Base-by-base conservation (phyloP, 2,888 invertebrate species). In the Parascotia fuliginaria region DNA sequence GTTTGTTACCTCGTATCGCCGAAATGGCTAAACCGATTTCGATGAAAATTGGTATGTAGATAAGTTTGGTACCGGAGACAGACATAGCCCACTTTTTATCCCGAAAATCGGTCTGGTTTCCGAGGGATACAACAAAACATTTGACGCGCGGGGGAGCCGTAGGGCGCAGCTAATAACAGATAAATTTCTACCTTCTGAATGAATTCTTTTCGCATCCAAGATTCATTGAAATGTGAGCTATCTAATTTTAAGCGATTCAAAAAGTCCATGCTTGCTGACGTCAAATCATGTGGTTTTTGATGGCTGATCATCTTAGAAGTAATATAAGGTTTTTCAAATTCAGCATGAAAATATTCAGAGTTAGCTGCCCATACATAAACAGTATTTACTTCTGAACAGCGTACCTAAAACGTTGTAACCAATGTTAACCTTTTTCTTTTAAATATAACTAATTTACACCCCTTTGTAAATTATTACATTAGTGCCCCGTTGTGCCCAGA, bases 181-280 rank as follows among this genome's bases (percentile, higher is more conserved):
- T 13, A 6, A 1, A 9, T 40, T 40, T 31, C 15, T 66, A 90
- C 90, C 85, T 85, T 89, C 31, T 78, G 70, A 32, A 88, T 76
- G 52, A 83, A 86, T 42, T 89, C 87, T 55, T 83, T 89, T 62
- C 84, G 88, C 77, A 90, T 64, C 89, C 89, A 90, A 28, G 84
- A 70, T 1, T 75, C 77, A 65, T 75, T 88, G 44, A 89, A 83
- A 45, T 85, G 75, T 6, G 81, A 80, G 28, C 81, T 77, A 46
- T 87, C 90, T 29, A 82, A 58, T 29, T 76, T 77, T 29, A 78
- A 65, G 9, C 71, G 54, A 15, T 78, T 53, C 27, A 83, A 50
- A 31, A 72, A 29, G 24, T 80, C 67, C 48, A 69, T 71, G 32
- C 79, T 72, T 1, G 82, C 61, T 42, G 75, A 65, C 28, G 81